phyloP scores from a whole-genome alignment of 2,797 vertebrate species.

The Remorina albescens region DNA sequence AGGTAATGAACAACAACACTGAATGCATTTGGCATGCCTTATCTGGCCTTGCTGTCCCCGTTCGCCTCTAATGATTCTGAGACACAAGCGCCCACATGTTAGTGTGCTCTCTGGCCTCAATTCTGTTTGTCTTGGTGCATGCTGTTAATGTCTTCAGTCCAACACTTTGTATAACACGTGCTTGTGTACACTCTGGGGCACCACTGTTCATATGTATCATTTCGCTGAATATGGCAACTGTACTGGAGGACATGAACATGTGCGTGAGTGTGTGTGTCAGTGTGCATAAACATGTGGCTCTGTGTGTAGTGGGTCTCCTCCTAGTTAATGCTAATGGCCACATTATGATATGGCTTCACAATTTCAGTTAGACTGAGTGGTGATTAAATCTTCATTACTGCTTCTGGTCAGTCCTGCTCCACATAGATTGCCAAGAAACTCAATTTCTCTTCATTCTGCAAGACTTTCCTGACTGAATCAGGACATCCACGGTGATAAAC shows the following conservation, averaged over 20 bases:
- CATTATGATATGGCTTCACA: slow-evolving; percentile 76
- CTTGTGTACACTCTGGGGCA: slow-evolving; percentile 5
- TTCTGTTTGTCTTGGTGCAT: slow-evolving; percentile 42
- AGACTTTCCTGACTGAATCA: slow-evolving; percentile 75
- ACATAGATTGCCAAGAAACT: slow-evolving; percentile 74
- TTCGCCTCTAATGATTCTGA: slow-evolving; percentile 74
- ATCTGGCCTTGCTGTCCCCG: slow-evolving; percentile 64
- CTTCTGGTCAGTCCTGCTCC: slow-evolving; percentile 79
- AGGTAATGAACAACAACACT: slow-evolving; percentile 71
- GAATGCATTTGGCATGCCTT: slow-evolving; percentile 70
- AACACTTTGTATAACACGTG: slow-evolving; percentile 17
- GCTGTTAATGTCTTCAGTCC: slow-evolving; percentile 17
- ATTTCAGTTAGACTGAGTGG: slow-evolving; percentile 76
- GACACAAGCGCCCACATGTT: slow-evolving; percentile 51
- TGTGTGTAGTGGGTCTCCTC: slow-evolving; percentile 17
- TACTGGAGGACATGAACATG: slow-evolving; percentile 8
- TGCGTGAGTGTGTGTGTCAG: slow-evolving; percentile 4
- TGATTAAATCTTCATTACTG: slow-evolving; percentile 86
- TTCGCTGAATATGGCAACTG: slow-evolving; percentile 10
- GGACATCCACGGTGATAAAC: slow-evolving; percentile 70
- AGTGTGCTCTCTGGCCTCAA: slow-evolving; percentile 44
- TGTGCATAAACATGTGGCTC: slow-evolving; percentile 10
- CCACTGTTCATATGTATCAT: slow-evolving; percentile 5
- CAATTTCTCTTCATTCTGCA: slow-evolving; percentile 78
- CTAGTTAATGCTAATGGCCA: slow-evolving; percentile 65